phyloP scores from a whole-genome alignment of 2,113 vertebrate species.

The Irena cyanogastra region DNA sequence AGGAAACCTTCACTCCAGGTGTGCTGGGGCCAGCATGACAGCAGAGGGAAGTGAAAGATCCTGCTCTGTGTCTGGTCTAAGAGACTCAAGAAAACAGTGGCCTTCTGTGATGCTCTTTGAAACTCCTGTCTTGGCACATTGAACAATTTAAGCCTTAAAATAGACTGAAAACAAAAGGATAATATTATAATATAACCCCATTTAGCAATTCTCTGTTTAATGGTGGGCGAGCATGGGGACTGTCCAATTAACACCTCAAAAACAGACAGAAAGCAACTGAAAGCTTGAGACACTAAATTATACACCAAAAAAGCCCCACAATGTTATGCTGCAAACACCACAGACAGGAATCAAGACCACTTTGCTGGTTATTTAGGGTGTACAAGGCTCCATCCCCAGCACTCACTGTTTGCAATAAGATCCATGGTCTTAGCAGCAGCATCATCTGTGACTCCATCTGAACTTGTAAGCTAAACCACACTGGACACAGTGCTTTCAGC shows the following conservation, averaged over 20 bases:
- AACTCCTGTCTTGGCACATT: neutral
- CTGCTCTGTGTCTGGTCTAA: neutral
- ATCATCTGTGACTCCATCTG: neutral
- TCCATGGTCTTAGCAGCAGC: neutral
- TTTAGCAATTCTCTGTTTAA: neutral
- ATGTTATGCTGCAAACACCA: neutral
- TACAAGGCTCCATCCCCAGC: neutral
- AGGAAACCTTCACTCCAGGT: neutral
- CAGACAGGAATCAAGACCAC: neutral
- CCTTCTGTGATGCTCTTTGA: neutral
- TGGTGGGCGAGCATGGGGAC: neutral
- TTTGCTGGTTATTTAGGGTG: neutral
- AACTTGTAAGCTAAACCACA: neutral
- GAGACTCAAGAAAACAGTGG: neutral
- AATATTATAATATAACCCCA: too few relatives aligned
- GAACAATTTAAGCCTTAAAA: slow-evolving; percentile 33
- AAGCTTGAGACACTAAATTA: neutral
- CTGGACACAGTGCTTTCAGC: neutral
- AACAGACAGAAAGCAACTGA: neutral
- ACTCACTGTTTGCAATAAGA: neutral
- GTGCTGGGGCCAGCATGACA: neutral
- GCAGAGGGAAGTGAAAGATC: neutral
- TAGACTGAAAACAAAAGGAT: slow-evolving; percentile 19
- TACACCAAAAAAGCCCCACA: neutral
- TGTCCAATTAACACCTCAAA: neutral